Evolutionary conservation across 2,888 invertebrate genomes (phyloP), one percentile per base, ranked within the genome.

Genomic region (Fragum sueziense): DNA sequence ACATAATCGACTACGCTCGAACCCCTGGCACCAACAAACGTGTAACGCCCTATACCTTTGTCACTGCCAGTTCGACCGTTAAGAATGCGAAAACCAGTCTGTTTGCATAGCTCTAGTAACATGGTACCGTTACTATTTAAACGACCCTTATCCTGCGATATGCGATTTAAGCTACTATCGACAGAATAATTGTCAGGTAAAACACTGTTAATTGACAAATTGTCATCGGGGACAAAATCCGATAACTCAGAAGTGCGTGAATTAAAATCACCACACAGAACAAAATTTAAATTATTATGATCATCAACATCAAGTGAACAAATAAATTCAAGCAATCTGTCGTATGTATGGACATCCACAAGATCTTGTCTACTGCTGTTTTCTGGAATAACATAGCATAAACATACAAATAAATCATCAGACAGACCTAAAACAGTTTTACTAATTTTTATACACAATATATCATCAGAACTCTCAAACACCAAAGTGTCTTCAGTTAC

Each of bases 1-100:
- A 71, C 73, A 67, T 73, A 65, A 29, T 73, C 73, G 7, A 73
- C 73, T 22, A 73, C 51, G 34, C 73, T 73, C 3, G 65, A 59
- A 27, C 73, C 73, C 4, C 29, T 51, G 22, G 22, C 3, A 2
- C 73, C 73, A 22, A 59, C 27, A 59, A 25, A 71, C 7, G 59
- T 71, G 41, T 25, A 71, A 17, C 59, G 57, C 20, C 71, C 34
- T 27, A 37, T 37, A 59, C n/a, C n/a, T 17, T 37, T 41, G 29
- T 57, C 71, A 37, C 9, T 27, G 11, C 71, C 34, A 25, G 37
- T 27, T 9, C 71, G 31, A 0, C 54, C 65, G 34, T 65, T 65
- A 22, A 29, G 22, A 54, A 65, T 62, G 22, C 62, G 33, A 20
- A 62, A 57, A 9, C 59, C 59, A 7, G 33, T 71, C 17, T 37